Evolutionary conservation across 2,888 invertebrate genomes (phyloP).

Genomic region (Caprella mutica): DNA sequence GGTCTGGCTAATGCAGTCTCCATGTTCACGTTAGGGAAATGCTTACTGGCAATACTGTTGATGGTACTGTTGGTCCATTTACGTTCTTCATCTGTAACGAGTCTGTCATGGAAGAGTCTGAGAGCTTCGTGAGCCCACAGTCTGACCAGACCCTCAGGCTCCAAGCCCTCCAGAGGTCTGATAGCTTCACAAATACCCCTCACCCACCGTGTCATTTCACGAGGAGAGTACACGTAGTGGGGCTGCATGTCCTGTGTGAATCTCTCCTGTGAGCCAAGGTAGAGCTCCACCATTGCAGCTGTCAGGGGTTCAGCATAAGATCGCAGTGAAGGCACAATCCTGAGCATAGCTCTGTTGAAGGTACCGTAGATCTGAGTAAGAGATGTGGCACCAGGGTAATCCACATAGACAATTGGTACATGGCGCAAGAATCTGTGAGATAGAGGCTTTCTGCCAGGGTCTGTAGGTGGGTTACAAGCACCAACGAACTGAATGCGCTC

Average conservation of each 20-base stretch:
- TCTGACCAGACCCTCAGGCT: slow-evolving; percentile 90
- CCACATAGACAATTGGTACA: slow-evolving; percentile 97
- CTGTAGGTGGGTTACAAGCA: slow-evolving; percentile 98
- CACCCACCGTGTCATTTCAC: slow-evolving; percentile 99
- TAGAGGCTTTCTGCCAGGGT: slow-evolving; percentile 92
- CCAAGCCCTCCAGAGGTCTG: slow-evolving; percentile 73
- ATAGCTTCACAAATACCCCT: slow-evolving; percentile 98
- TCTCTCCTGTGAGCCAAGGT: slow-evolving; percentile 86
- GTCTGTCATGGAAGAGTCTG: slow-evolving; percentile 79
- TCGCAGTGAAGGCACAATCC: slow-evolving; percentile 78
- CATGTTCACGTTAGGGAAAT: slow-evolving; percentile 80
- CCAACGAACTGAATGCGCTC: slow-evolving; percentile 99
- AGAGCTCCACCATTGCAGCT: slow-evolving; percentile 98
- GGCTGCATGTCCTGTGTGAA: slow-evolving; percentile 99
- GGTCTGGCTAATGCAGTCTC: slow-evolving; percentile 81
- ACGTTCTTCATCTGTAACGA: slow-evolving; percentile 88
- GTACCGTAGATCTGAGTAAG: slow-evolving; percentile 59
- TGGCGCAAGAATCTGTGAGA: slow-evolving; percentile 70
- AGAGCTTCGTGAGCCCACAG: slow-evolving; percentile 99
- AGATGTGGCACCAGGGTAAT: slow-evolving; percentile 96
- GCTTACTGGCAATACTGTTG: slow-evolving; percentile 78
- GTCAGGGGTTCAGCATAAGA: slow-evolving; percentile 93
- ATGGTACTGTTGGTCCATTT: slow-evolving; percentile 98
- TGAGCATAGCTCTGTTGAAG: slow-evolving; percentile 72
- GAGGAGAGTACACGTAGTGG: slow-evolving; percentile 97